phyloP scores from a whole-genome alignment of 2,113 vertebrate genomes.

The Coturnix japonica region DNA sequence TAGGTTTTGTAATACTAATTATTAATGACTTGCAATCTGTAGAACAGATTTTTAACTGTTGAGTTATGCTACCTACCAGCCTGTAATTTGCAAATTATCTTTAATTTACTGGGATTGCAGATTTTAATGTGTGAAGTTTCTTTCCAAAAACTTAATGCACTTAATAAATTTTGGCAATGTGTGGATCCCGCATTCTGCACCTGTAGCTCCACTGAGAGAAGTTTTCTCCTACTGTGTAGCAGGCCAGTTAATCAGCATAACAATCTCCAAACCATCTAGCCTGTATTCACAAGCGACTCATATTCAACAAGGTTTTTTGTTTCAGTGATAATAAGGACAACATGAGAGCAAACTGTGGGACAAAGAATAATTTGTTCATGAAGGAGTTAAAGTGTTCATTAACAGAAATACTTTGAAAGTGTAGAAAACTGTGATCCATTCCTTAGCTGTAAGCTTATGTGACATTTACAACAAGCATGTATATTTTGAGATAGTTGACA shows the following conservation, averaged over 20 bases:
- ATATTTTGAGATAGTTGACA: slow-evolving; percentile 62
- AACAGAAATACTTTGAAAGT: slow-evolving; percentile 12
- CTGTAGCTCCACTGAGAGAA: not conserved
- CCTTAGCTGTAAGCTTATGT: slow-evolving; percentile 48
- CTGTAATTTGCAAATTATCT: slow-evolving; percentile 38
- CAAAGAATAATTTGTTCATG: not conserved
- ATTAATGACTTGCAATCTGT: slow-evolving; percentile 55
- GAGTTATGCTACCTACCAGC: slow-evolving; percentile 17
- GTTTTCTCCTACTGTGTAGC: not conserved
- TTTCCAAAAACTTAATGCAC: not conserved
- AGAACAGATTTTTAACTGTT: slow-evolving; percentile 44
- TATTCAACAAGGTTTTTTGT: not conserved
- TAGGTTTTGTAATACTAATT: slow-evolving; percentile 52
- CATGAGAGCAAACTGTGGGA: not conserved
- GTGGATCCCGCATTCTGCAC: not conserved
- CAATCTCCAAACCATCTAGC: not conserved
- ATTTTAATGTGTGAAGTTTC: slow-evolving; percentile 12
- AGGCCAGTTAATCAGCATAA: not conserved
- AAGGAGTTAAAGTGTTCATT: slow-evolving; percentile 49
- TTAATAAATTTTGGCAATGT: not conserved
- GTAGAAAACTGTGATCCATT: slow-evolving; percentile 38
- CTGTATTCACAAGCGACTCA: not conserved
- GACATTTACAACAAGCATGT: slow-evolving; percentile 56
- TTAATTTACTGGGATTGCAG: slow-evolving; percentile 41
- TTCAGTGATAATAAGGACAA: not conserved